A percentile compares a stretch with the other conserved stretches of the same genome.
Evolutionary conservation across 2,888 invertebrate species (phyloP).

Genomic region (Macropis europaea): DNA sequence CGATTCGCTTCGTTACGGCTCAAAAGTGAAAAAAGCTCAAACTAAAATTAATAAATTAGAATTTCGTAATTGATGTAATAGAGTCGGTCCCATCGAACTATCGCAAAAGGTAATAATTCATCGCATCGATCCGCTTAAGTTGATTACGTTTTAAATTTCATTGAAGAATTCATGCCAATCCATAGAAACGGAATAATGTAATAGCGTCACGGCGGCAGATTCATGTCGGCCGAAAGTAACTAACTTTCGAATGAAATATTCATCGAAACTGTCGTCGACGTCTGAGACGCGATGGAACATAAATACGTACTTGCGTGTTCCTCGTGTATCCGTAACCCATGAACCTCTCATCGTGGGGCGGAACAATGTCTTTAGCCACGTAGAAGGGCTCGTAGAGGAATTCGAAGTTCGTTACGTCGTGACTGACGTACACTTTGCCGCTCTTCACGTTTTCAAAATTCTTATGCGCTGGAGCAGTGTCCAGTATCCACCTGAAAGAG

Average conservation of each 20-base stretch:
- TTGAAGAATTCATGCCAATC: not conserved
- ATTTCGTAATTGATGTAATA: not conserved
- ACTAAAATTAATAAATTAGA: too few relatives aligned
- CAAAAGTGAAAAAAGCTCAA: too few relatives aligned
- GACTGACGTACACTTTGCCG: slow-evolving; percentile 87
- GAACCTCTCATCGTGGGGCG: slow-evolving; percentile 93
- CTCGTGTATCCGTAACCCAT: slow-evolving; percentile 95
- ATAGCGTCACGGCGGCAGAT: too few relatives aligned
- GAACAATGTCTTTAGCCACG: slow-evolving; percentile 90
- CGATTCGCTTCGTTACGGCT: not conserved
- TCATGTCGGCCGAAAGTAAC: not conserved
- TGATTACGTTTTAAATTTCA: not conserved
- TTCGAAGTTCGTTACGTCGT: slow-evolving; percentile 88
- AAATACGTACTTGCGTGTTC: slow-evolving; percentile 89
- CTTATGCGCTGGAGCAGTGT: slow-evolving; percentile 76
- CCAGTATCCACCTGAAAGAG: slow-evolving; percentile 74
- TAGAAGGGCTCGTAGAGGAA: slow-evolving; percentile 96
- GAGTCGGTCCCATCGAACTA: too few relatives aligned
- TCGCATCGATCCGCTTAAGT: not conserved
- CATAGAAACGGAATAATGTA: not conserved
- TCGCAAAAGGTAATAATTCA: not conserved
- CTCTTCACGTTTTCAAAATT: slow-evolving; percentile 83
- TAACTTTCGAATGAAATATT: not conserved
- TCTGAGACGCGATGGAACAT: not conserved
- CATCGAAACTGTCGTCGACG: not conserved